These are phyloP conservation scores for Metallyticus violacea DNA, from an alignment of 2,888 invertebrate species.

Conservation along the genomic window DNA sequence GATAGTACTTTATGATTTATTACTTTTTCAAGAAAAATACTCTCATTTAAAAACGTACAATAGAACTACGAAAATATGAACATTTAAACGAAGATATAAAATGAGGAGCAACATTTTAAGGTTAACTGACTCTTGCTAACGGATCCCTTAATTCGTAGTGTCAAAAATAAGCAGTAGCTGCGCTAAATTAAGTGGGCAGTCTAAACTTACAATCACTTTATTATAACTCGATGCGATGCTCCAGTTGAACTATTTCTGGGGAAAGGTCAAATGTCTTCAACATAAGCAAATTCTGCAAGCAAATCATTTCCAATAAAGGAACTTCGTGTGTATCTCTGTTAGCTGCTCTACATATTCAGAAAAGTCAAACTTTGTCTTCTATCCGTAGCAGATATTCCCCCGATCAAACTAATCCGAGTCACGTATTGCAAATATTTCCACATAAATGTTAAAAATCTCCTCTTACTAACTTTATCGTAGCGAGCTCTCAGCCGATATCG, in stretches of 20 bases:
- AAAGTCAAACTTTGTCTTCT: neutral
- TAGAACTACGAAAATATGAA: too few species aligned
- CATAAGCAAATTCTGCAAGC: neutral
- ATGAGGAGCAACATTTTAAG: too few species aligned
- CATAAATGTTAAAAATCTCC: neutral
- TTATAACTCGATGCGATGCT: too few species aligned
- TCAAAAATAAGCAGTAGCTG: too few species aligned
- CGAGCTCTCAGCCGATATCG: neutral
- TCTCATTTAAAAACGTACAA: too few species aligned
- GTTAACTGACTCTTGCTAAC: too few species aligned
- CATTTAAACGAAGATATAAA: too few species aligned
- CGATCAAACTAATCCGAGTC: neutral
- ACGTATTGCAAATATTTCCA: neutral
- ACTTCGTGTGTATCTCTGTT: neutral
- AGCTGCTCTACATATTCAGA: neutral
- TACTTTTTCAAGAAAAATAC: too few species aligned
- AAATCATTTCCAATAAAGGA: neutral
- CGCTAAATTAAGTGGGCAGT: too few species aligned
- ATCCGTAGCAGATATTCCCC: neutral
- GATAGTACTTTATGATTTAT: too few species aligned
- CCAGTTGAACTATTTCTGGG: neutral
- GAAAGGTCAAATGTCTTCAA: neutral
- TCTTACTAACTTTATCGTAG: neutral
- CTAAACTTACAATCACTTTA: too few species aligned
- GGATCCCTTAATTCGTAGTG: too few species aligned